Evolutionary conservation across 2,888 invertebrate genomes (phyloP), one percentile per base, ranked within the genome.

Genomic region (Pedicia rivosa): DNA sequence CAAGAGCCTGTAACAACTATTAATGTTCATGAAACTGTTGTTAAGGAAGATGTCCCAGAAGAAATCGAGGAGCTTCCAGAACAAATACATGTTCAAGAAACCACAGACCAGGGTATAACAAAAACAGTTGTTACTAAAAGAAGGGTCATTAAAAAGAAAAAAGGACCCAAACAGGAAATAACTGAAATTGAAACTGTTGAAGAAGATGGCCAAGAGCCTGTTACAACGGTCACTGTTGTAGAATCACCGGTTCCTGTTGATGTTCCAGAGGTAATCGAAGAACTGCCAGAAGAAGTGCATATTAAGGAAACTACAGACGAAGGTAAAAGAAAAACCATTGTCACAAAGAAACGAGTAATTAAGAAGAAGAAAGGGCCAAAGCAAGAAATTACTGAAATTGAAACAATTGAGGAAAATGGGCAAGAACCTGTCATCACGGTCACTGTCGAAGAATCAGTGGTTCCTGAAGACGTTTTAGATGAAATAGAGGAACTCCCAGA

Each of bases 131-230:
- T 48, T 5, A 47, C 47, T 9, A 42, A 55, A 31, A 61, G 56
- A 40, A 55, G 54, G 2, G 47, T 53, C 0, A 56, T 57, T 32
- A 57, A 53, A 37, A 57, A 51, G 41, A 41, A 47, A 40, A 42
- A 37, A 26, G 47, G 46, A 3, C 44, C 30, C 35, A 48, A 44
- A 41, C 47, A 50, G 39, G 54, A 59, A 49, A 48, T 52, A 5
- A 59, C 57, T 3, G 54, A 55, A 46, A 59, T 63, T 38, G 52
- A 54, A 26, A 60, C 60, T 1, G 47, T 57, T 4, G 55, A 60
- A 39, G 56, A 58, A 48, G 58, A 57, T 32, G 55, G 54, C 8
- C 53, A 62, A 42, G 41, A 48, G 38, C 57, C 59, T 5, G 46
- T 57, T 37, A 53, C 50, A 5, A 54, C 52, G 3, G 46, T 49